phyloP scores from a whole-genome alignment of 1,140 invertebrate species.

The Pantala flavescens region DNA sequence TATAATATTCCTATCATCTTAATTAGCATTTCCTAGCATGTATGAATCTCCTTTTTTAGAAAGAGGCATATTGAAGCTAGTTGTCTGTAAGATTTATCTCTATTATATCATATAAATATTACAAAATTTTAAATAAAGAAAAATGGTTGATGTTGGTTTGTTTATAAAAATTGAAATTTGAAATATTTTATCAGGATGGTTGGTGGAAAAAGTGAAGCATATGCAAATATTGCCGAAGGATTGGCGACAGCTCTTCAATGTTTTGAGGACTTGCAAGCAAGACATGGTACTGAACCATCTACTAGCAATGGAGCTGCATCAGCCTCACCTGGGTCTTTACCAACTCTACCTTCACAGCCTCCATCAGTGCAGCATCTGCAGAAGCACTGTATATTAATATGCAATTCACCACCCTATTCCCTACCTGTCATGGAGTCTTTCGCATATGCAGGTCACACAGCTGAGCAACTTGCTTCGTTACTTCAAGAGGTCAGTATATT shows the following conservation, averaged over 20 bases:
- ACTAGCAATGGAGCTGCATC: conserved; percentile 18
- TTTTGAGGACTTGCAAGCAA: conserved; percentile 73
- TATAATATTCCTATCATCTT: too few relatives aligned
- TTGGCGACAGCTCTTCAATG: conserved; percentile 74
- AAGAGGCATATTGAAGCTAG: too few relatives aligned
- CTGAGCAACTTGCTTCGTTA: conserved; percentile 61
- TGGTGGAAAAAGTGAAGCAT: conserved; percentile 78
- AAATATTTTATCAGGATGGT: too few relatives aligned
- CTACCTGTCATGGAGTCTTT: conserved; percentile 70
- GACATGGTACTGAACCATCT: conserved; percentile 44
- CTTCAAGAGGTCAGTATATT: conserved; percentile 51
- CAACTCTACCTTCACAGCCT: neutral
- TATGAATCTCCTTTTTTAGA: too few relatives aligned
- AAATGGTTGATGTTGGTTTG: too few relatives aligned
- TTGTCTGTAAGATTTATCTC: too few relatives aligned
- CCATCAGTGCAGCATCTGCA: conserved; percentile 29
- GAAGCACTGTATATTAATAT: conserved; percentile 78
- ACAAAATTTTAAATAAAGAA: too few relatives aligned
- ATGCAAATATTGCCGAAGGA: conserved; percentile 83
- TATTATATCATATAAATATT: too few relatives aligned
- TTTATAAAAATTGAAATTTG: too few relatives aligned
- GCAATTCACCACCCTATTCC: conserved; percentile 86
- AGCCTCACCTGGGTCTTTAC: neutral
- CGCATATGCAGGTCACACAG: conserved; percentile 55
- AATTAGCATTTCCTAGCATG: too few relatives aligned